These are phyloP conservation scores for Poecilia wingei DNA, from an alignment of 2,797 vertebrate species.

Conservation along the genomic window DNA sequence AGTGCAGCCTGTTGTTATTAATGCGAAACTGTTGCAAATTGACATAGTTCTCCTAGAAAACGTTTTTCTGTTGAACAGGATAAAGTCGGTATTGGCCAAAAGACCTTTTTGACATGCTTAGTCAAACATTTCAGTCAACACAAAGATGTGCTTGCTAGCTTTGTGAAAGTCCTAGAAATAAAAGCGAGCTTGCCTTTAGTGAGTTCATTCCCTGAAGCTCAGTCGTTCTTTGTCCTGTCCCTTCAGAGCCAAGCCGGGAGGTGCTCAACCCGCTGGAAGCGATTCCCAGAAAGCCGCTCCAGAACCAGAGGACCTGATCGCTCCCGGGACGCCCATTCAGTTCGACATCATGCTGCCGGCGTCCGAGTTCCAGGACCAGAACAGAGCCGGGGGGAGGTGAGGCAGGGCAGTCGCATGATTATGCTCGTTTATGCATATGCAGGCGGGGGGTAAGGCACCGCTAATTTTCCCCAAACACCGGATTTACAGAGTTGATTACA, in stretches of 20 bases:
- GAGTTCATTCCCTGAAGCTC: neutral
- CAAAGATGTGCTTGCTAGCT: neutral
- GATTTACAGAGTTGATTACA: constrained; percentile 23
- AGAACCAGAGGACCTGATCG: constrained; percentile 87
- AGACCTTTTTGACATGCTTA: neutral
- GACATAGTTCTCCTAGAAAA: neutral
- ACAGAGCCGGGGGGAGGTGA: constrained; percentile 88
- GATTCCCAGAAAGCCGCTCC: constrained; percentile 70
- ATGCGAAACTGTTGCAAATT: neutral
- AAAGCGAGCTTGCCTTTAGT: neutral
- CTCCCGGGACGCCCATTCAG: constrained; percentile 95
- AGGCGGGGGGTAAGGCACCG: neutral
- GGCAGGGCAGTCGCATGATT: constrained; percentile 43
- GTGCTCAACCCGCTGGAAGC: constrained; percentile 32
- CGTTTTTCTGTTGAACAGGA: neutral
- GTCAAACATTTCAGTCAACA: neutral
- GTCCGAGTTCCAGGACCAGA: constrained; percentile 94
- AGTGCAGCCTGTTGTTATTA: neutral
- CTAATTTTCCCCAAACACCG: constrained; percentile 46
- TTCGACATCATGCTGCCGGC: constrained; percentile 96
- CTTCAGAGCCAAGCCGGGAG: constrained; percentile 80
- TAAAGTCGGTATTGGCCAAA: neutral
- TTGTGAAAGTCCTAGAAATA: neutral
- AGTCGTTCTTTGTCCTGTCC: neutral
- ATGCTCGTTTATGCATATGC: constrained; percentile 21